Conservation (phyloP, 2,888 invertebrate genomes). For the Synergus itoensis region DNA sequence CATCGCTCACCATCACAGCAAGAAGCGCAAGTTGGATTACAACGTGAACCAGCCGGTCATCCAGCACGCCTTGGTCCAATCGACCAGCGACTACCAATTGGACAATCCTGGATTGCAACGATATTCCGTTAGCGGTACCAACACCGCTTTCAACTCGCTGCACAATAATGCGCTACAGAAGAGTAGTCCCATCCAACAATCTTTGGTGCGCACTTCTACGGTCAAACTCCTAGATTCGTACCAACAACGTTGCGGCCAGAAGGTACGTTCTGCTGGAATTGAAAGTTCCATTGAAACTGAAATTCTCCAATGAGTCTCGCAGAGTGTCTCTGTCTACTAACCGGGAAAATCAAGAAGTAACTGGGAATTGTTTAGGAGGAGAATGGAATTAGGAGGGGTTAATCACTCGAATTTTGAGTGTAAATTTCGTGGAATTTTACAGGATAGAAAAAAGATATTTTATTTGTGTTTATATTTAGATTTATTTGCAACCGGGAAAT, state of each 20-base stretch:
- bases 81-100: constrained; percentile 77
- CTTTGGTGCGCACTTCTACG: constrained; percentile 83
- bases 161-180: constrained; percentile 77
- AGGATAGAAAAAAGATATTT: no score
- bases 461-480: no score
- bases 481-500: no score
- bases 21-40: constrained; percentile 79
- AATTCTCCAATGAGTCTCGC: not conserved
- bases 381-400: no score
- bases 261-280: constrained; percentile 76
- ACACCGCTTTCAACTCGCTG: constrained; percentile 74
- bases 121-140: constrained; percentile 73
- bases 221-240: constrained; percentile 85
- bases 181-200: constrained; percentile 79
- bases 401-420: no score
- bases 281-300: not conserved
- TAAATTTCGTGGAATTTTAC: no score
- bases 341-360: no score
- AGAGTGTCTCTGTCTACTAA: no score
- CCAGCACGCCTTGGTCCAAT: constrained; percentile 76
- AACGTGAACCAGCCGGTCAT: constrained; percentile 76
- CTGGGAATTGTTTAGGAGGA: no score
- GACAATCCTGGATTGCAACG: constrained; percentile 76
- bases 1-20: constrained; percentile 76
- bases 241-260: constrained; percentile 81